Base-by-base conservation (phyloP, 2,888 invertebrate species). In the Hypsopygia costalis region DNA sequence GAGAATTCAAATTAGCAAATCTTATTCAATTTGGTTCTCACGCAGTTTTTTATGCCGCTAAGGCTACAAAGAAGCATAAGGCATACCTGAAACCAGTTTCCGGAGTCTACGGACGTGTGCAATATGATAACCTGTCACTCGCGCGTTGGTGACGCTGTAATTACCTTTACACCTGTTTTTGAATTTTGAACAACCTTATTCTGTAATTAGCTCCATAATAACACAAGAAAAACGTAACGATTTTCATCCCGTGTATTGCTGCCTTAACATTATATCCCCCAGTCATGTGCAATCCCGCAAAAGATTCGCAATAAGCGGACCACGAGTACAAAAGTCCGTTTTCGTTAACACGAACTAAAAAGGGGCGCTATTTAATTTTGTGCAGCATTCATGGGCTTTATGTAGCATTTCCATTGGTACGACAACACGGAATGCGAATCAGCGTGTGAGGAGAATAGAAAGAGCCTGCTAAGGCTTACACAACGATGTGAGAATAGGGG, bases 371-470 rank as follows among this genome's bases (percentile, higher is more conserved):
- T 69, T 69, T 62, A 69, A 68, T 69, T 63, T 69, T 49, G 59
- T 67, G 59, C 60, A 58, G 49, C 43, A 58, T 46, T 43, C 54
- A 49, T 43, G 43, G 49, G 49, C 51, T 50, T 53, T 56, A 53
- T 47, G 52, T 52, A 47, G 47, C 54, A 51, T 51, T 58, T 44
- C 46, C 50, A 45, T 49, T 55, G 44, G 50, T 44, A 44, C 53
- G 51, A 66, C 56, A 60, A 59, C 58, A 47, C 53, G 59, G 68
- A 66, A 68, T 69, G 60, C 48, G 67, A 67, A 69, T 58, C 57
- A 46, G 48, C 43, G 56, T 67, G 69, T 64, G 69, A 52, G 55
- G 21, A 36, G 70, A 69, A 70, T 71, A 61, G 55, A 58, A 67
- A 70, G 51, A 48, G 51, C 47, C 49, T 40, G 31, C 27, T 43